Evolutionary conservation across 2,797 vertebrate species (phyloP), one percentile per base, ranked within the genome.

Genomic region (Spheniscus humboldti): DNA sequence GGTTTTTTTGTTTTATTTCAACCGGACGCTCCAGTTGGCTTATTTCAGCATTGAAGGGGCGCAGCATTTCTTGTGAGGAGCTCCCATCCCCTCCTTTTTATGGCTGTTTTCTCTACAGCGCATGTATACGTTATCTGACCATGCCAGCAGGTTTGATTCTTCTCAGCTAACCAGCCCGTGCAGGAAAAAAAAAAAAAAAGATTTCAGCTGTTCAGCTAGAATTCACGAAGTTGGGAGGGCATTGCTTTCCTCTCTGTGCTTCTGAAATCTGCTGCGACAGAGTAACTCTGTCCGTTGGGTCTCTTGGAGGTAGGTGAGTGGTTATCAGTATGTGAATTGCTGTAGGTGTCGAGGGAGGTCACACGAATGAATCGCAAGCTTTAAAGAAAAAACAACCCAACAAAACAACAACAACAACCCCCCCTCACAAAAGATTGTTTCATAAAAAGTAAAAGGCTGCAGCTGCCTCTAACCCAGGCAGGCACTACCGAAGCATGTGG

Each of bases 381-480:
- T 91, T 11, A 53, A 53, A 66, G 75, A 81, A 85, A 89, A 35
- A 31, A 33, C 14, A 7, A 8, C 14, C 41, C 41, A 41, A 23
- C 6, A 7, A 27, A 35, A 23, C 41, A 69, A 59, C 41, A 37
- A 43, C 28, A 80, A 39, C 7, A 74, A 25, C 3, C 2, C 35
- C 35, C 35, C 35, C 28, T 41, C 77, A 88, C 86, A 93, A 72
- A 94, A 92, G 67, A 68, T 82, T 68, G 74, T 47, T 92, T 89
- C 80, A 78, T 85, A 78, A 78, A 66, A 85, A 86, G 76, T n/a
- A 81, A 75, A 92, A 90, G 60, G 74, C 63, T 55, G 74, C 91
- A 90, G 87, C 95, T 96, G 94, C 77, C 79, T 82, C 86, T 59
- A 92, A 81, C 28, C 59, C 82, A 64, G 66, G 69, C 77, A 67